phyloP scores from a whole-genome alignment of 2,888 invertebrate species.

The Lymantria monacha region DNA sequence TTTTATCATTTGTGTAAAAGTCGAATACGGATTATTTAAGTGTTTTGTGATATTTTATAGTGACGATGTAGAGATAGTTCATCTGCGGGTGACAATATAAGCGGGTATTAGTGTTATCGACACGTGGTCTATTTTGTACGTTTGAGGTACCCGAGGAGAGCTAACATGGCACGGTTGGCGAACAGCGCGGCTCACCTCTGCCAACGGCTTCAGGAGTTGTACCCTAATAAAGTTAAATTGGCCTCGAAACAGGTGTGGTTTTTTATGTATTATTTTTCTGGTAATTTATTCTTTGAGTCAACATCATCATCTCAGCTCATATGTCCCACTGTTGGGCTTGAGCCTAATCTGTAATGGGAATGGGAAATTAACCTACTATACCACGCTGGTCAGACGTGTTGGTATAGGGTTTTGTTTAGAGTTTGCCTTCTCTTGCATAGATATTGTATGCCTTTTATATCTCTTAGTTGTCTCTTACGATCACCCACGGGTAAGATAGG shows the following conservation, averaged over 20 bases:
- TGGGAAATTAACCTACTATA: too few species aligned
- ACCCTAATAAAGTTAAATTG: constrained; percentile 62
- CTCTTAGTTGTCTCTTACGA: too few species aligned
- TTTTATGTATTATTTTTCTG: constrained; percentile 2
- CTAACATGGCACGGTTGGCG: constrained; percentile 63
- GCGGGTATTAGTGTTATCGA: constrained; percentile 36
- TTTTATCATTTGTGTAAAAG: constrained; percentile 11
- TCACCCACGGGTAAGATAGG: too few species aligned
- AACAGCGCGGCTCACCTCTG: constrained; percentile 67
- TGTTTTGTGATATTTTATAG: background rate
- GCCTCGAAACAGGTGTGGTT: constrained; percentile 56
- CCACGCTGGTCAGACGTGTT: too few species aligned
- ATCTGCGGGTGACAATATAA: constrained; percentile 16
- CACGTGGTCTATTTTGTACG: constrained; percentile 18
- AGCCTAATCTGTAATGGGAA: too few species aligned
- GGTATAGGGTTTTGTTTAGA: too few species aligned
- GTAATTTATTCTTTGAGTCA: too few species aligned
- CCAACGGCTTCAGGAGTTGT: constrained; percentile 70
- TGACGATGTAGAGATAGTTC: background rate
- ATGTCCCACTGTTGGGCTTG: too few species aligned
- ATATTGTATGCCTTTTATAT: too few species aligned
- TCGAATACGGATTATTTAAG: background rate
- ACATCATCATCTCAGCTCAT: too few species aligned
- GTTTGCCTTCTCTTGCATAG: too few species aligned
- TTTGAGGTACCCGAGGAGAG: constrained; percentile 1